phyloP scores from a whole-genome alignment of 23 tunicate species.

The Trididemnum miniatum region DNA sequence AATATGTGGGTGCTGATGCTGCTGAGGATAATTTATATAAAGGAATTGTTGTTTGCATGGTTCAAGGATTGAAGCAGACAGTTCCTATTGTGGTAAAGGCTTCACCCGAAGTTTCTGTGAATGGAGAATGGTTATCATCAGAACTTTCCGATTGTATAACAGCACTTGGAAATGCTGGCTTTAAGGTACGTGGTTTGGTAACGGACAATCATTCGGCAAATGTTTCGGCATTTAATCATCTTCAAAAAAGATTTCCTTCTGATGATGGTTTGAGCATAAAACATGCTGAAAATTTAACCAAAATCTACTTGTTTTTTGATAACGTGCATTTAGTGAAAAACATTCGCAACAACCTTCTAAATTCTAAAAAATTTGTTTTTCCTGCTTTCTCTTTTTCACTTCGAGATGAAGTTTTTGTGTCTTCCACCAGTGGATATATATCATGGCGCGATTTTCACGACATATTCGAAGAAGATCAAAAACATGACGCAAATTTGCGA shows the following conservation, averaged over 20 bases:
- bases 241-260: background rate
- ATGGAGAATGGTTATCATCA: background rate
- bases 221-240: background rate
- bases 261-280: background rate
- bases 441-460: background rate
- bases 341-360: background rate
- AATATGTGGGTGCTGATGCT: background rate
- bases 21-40: background rate
- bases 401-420: background rate
- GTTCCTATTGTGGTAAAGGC: slow-evolving; percentile 1
- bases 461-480: background rate
- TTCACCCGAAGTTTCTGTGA: background rate
- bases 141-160: background rate
- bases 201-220: slow-evolving; percentile 15
- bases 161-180: background rate
- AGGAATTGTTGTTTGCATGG: slow-evolving; percentile 4
- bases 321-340: slow-evolving; percentile 16
- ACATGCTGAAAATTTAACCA: slow-evolving; percentile 1
- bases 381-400: background rate
- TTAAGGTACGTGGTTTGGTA: background rate
- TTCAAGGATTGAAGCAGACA: background rate
- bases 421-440: background rate
- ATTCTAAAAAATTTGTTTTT: slow-evolving; percentile 3
- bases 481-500: background rate
- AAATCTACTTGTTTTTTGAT: slow-evolving; percentile 1